A percentile compares a stretch with the other conserved stretches of the same genome.
Conservation (phyloP, 2,113 vertebrate genomes). For the Hyaena hyaena region DNA sequence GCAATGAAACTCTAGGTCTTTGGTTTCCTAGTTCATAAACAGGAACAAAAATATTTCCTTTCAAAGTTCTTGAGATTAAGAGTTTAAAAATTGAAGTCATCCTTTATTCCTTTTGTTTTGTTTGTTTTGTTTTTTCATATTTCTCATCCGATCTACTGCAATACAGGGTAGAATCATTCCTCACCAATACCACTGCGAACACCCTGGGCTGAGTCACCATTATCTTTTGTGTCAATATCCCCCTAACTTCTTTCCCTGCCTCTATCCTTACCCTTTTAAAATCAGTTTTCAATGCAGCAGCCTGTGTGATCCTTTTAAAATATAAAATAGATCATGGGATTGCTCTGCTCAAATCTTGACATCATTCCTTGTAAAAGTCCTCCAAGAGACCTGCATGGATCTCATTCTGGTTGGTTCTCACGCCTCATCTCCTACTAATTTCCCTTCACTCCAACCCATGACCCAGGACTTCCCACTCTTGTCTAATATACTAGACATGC, state of each 20-base stretch:
- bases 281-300: not conserved
- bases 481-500: not conserved
- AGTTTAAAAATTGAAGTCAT: not conserved
- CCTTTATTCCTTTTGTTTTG: not conserved
- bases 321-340: not conserved
- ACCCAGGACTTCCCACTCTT: not conserved
- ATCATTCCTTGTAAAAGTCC: not conserved
- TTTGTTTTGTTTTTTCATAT: not conserved
- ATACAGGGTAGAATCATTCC: not conserved
- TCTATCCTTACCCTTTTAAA: not conserved
- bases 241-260: not conserved
- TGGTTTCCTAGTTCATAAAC: constrained; percentile 23
- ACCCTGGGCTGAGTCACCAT: not conserved
- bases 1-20: not conserved
- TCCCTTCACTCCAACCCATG: not conserved
- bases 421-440: not conserved
- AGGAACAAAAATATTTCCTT: constrained; percentile 17
- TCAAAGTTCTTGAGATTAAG: constrained; percentile 35
- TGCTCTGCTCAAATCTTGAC: not conserved
- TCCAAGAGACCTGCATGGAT: not conserved
- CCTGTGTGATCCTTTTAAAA: not conserved
- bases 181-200: not conserved
- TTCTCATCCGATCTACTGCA: not conserved
- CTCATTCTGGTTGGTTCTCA: not conserved
- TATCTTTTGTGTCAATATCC: not conserved